Evolutionary conservation across 2,797 vertebrate species (phyloP).

Genomic region (Uromys caudimaculatus): DNA sequence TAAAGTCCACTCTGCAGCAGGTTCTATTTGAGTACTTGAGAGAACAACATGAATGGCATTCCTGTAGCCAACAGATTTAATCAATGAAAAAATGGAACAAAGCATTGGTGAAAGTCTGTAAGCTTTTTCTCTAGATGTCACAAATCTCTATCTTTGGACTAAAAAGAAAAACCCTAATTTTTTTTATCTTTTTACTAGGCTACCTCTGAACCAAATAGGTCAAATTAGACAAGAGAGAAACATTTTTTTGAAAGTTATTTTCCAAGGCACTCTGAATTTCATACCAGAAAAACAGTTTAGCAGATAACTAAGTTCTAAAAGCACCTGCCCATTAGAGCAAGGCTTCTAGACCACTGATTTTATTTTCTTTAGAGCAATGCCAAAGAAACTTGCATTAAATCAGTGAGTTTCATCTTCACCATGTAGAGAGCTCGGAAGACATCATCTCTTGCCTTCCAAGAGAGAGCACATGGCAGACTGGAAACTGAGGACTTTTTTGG

Average conservation of each 20-base stretch:
- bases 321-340: conserved; percentile 61
- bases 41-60: conserved; percentile 39
- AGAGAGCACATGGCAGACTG: background rate
- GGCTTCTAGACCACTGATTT: conserved; percentile 67
- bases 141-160: conserved; percentile 13
- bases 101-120: conserved; percentile 1
- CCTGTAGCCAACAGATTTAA: conserved; percentile 20
- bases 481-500: background rate
- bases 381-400: conserved; percentile 64
- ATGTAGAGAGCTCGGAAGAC: background rate
- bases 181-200: conserved; percentile 51
- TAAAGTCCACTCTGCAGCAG: background rate
- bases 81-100: conserved; percentile 43
- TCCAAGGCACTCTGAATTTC: conserved; percentile 68
- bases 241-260: conserved; percentile 61
- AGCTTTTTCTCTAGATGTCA: background rate
- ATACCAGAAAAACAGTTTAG: conserved; percentile 60
- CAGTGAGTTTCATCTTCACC: background rate
- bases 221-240: conserved; percentile 66
- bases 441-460: background rate
- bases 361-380: conserved; percentile 60
- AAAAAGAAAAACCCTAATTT: background rate
- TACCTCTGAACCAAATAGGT: conserved; percentile 52
- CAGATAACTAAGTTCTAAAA: conserved; percentile 70
- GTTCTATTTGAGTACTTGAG: conserved; percentile 36